Evolutionary conservation across 1,140 invertebrate species (phyloP).

Genomic region (Lycorma delicatula): DNA sequence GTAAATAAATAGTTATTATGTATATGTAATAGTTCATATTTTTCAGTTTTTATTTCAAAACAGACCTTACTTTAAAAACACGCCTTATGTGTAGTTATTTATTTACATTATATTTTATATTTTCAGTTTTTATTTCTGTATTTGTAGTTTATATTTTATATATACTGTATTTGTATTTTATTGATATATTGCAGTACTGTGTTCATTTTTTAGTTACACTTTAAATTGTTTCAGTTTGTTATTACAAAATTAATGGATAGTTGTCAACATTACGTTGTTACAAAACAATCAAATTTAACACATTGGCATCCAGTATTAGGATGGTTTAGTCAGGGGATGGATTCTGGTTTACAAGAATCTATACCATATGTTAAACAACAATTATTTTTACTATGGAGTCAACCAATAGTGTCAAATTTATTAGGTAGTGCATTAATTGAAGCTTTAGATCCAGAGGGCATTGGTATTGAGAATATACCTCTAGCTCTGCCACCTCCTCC

Average conservation of each 20-base stretch:
- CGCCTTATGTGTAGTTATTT: too few relatives aligned
- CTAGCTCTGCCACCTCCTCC: slow-evolving; percentile 9
- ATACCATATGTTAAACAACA: slow-evolving; percentile 73
- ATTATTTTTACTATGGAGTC: slow-evolving; percentile 77
- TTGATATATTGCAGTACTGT: too few relatives aligned
- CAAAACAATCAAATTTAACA: slow-evolving; percentile 79
- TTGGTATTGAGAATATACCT: slow-evolving; percentile 2
- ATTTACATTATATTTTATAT: too few relatives aligned
- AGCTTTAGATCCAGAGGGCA: slow-evolving; percentile 38
- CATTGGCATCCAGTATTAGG: slow-evolving; percentile 97
- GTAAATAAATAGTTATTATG: too few relatives aligned
- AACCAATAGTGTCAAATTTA: slow-evolving; percentile 46
- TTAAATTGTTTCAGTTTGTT: slow-evolving; percentile 60
- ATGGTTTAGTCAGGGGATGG: slow-evolving; percentile 88
- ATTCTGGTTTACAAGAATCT: slow-evolving; percentile 71
- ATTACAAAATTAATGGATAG: slow-evolving; percentile 70
- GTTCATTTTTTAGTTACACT: too few relatives aligned
- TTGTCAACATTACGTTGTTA: slow-evolving; percentile 75
- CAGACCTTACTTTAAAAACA: too few relatives aligned
- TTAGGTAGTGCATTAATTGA: slow-evolving; percentile 39
- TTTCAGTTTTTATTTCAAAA: too few relatives aligned
- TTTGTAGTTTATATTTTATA: slow-evolving; percentile 1
- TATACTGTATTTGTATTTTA: not conserved
- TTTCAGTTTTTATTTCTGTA: not conserved
- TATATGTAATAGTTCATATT: too few relatives aligned